A percentile compares a stretch with the other conserved stretches of the same genome.
phyloP scores from a whole-genome alignment of 2,113 vertebrate genomes.

The Choloepus hoffmanni region DNA sequence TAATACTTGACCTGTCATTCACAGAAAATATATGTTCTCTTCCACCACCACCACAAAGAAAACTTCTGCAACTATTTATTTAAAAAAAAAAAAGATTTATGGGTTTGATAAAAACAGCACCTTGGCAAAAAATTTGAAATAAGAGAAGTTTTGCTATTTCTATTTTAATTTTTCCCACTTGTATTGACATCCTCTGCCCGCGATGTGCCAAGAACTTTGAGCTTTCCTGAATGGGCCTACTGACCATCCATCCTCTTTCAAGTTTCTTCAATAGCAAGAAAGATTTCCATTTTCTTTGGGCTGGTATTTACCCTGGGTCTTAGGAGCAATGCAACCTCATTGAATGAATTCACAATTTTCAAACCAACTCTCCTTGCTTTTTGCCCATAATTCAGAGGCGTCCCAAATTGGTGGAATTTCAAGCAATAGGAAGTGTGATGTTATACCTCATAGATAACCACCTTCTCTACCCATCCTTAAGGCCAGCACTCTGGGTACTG shows the following conservation, averaged over 20 bases:
- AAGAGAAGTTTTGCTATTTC: not conserved
- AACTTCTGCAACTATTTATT: not conserved
- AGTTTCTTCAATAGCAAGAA: not conserved
- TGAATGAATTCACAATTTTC: not conserved
- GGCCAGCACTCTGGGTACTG: not conserved
- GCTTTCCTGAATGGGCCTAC: not conserved
- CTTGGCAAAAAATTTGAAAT: not conserved
- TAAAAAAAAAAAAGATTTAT: not conserved
- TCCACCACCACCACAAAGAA: not conserved
- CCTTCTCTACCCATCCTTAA: not conserved
- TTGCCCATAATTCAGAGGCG: not conserved
- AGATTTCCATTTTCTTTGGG: not conserved
- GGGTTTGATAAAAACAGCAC: not conserved
- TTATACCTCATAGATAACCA: not conserved
- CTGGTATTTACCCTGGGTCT: not conserved
- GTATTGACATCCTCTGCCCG: not conserved
- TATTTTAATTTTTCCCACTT: not conserved
- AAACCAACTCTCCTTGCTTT: not conserved
- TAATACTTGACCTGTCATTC: not conserved
- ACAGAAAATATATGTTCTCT: not conserved
- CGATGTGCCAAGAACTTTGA: not conserved
- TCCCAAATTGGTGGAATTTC: not conserved
- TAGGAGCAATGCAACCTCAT: not conserved
- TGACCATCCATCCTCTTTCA: not conserved
- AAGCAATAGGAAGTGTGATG: not conserved